A percentile compares a stretch with the other conserved stretches of the same genome.
These are phyloP conservation scores for Ploceus nigricollis DNA, from an alignment of 2,113 vertebrate genomes.

Conservation along the genomic window DNA sequence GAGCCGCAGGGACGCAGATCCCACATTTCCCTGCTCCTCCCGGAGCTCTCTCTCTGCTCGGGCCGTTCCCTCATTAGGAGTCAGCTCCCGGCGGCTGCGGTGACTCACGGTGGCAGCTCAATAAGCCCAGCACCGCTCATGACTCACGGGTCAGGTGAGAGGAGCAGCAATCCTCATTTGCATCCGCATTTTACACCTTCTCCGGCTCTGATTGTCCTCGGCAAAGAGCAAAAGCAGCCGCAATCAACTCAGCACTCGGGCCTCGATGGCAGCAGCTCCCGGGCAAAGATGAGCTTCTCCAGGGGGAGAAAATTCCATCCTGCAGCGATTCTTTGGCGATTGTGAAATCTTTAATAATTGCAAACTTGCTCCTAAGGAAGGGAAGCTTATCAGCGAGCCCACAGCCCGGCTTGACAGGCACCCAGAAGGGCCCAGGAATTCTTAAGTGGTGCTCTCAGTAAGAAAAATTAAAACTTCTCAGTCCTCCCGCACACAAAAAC, in stretches of 20 bases:
- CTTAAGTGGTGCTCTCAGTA: not conserved
- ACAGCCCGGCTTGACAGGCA: not conserved
- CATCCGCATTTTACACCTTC: not conserved
- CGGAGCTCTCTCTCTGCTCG: not conserved
- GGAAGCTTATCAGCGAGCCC: not conserved
- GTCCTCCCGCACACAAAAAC: not conserved
- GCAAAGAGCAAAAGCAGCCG: not conserved
- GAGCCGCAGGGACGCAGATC: not conserved
- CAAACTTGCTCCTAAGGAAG: not conserved
- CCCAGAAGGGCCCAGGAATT: not conserved
- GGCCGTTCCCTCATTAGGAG: not conserved
- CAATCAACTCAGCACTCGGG: not conserved
- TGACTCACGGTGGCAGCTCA: slow-evolving; percentile 40
- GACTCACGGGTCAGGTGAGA: slow-evolving; percentile 58
- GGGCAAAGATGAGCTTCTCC: not conserved
- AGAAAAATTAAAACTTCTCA: not conserved
- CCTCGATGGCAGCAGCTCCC: not conserved
- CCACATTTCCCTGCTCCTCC: not conserved
- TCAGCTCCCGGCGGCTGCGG: not conserved
- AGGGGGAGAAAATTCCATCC: not conserved
- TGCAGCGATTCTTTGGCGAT: not conserved
- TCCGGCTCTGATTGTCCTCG: not conserved
- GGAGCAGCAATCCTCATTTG: not conserved
- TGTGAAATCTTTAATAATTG: not conserved
- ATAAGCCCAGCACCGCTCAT: not conserved